phyloP scores from a whole-genome alignment of 2,888 invertebrate species.

The Acleris holmiana region DNA sequence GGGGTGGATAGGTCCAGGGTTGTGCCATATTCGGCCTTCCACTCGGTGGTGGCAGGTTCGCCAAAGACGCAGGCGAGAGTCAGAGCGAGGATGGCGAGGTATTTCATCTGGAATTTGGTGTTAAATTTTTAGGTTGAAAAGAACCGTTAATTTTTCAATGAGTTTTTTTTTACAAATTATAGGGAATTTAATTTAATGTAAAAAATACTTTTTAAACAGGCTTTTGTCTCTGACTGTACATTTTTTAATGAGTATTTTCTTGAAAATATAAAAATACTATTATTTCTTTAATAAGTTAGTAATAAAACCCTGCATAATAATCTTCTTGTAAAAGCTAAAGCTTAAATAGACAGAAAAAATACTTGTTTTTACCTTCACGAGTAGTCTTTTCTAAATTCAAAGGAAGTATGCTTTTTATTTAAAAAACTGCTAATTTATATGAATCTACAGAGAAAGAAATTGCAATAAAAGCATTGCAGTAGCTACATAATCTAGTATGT shows the following conservation, averaged over 20 bases:
- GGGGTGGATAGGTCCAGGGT: slow-evolving; percentile 34
- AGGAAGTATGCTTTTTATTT: not conserved
- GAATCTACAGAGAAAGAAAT: not conserved
- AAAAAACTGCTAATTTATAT: slow-evolving; percentile 12
- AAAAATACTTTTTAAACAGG: too few species aligned
- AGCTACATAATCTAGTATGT: slow-evolving; percentile 1
- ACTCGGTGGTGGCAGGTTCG: slow-evolving; percentile 42
- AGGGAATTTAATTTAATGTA: too few species aligned
- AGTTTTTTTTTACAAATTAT: too few species aligned
- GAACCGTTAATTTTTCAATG: too few species aligned
- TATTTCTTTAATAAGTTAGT: too few species aligned
- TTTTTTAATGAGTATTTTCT: too few species aligned
- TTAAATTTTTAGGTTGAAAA: not conserved
- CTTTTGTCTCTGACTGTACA: too few species aligned
- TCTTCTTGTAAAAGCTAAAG: too few species aligned
- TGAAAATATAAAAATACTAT: too few species aligned
- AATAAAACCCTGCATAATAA: too few species aligned
- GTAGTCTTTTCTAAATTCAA: slow-evolving; percentile 14
- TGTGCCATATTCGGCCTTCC: slow-evolving; percentile 48
- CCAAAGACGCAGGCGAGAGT: slow-evolving; percentile 38
- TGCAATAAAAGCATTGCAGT: not conserved
- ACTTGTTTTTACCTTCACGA: slow-evolving; percentile 20
- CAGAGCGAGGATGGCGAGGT: slow-evolving; percentile 41
- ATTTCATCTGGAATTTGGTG: slow-evolving; percentile 49
- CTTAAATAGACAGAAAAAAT: not conserved